Evolutionary conservation across 2,888 invertebrate species (phyloP).

Genomic region (Ectemnius cavifrons): DNA sequence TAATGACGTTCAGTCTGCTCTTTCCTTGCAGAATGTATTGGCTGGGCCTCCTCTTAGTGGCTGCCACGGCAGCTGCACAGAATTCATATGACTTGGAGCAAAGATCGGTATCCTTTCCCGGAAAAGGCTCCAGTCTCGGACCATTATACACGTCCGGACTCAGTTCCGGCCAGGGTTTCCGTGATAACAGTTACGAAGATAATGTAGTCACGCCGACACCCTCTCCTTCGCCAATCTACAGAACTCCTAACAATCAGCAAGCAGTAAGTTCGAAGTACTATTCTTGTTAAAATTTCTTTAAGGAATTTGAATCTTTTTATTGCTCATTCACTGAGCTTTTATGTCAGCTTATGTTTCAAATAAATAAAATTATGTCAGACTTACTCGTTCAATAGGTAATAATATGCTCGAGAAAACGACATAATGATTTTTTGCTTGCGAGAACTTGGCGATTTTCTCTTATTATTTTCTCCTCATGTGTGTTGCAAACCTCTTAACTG

Average conservation of each 20-base stretch:
- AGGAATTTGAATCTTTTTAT: too few relatives aligned
- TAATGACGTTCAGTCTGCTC: conserved; percentile 3
- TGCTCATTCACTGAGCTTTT: too few relatives aligned
- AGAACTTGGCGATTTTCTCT: too few relatives aligned
- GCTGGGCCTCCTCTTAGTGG: conserved; percentile 68
- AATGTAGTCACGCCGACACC: conserved; percentile 76
- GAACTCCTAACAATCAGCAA: conserved; percentile 60
- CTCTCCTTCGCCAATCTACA: conserved; percentile 71
- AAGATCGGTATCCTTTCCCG: conserved; percentile 68
- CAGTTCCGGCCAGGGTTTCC: conserved; percentile 68
- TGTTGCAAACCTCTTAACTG: too few relatives aligned
- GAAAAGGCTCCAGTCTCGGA: conserved; percentile 70
- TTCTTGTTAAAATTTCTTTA: too few relatives aligned
- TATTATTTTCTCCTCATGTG: too few relatives aligned
- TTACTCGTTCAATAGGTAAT: too few relatives aligned
- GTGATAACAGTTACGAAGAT: conserved; percentile 76
- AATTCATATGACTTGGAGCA: conserved; percentile 71
- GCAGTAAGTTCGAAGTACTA: conserved; percentile 51
- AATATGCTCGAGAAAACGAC: too few relatives aligned
- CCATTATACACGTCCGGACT: conserved; percentile 71
- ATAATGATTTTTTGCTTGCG: too few relatives aligned
- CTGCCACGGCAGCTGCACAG: conserved; percentile 68
- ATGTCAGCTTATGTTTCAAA: too few relatives aligned
- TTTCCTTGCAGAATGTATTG: conserved; percentile 67
- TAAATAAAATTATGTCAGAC: too few relatives aligned